phyloP scores from a whole-genome alignment of 2,888 invertebrate species.

The Dryobotodes eremita region DNA sequence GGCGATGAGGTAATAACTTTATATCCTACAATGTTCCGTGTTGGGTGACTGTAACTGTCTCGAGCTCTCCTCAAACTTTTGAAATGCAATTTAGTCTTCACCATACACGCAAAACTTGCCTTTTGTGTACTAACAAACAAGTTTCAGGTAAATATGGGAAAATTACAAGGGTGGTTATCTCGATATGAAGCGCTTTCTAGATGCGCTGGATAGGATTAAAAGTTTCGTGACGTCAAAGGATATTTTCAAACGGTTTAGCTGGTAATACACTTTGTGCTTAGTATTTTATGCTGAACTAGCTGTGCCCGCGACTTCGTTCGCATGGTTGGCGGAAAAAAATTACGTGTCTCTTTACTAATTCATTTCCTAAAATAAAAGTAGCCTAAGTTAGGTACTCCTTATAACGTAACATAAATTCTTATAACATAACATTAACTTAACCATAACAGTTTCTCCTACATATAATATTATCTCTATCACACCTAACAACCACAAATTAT shows the following conservation, averaged over 20 bases:
- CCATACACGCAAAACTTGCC: constrained; percentile 40
- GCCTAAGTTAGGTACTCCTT: too few relatives aligned
- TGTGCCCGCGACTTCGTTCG: too few relatives aligned
- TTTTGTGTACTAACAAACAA: constrained; percentile 54
- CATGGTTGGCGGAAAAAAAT: too few relatives aligned
- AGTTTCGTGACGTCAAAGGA: constrained; percentile 3
- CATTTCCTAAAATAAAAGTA: too few relatives aligned
- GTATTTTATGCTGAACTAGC: background rate
- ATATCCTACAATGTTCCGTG: constrained; percentile 32
- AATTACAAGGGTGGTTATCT: constrained; percentile 23
- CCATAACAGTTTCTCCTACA: background rate
- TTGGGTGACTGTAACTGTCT: constrained; percentile 47
- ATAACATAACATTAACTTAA: background rate
- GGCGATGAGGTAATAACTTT: constrained; percentile 49
- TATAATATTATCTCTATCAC: too few relatives aligned
- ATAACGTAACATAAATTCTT: too few relatives aligned
- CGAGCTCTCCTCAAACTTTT: constrained; percentile 49
- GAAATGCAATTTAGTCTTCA: constrained; percentile 61
- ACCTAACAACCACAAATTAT: constrained; percentile 17
- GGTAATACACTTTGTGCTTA: background rate
- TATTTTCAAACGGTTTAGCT: background rate
- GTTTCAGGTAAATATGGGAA: constrained; percentile 45
- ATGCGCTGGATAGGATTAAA: background rate
- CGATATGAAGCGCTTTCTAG: constrained; percentile 17
- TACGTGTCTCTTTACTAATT: too few relatives aligned